Evolutionary conservation across 2,113 vertebrate genomes (phyloP).

Genomic region (Dunckerocampus dactyliophorus): DNA sequence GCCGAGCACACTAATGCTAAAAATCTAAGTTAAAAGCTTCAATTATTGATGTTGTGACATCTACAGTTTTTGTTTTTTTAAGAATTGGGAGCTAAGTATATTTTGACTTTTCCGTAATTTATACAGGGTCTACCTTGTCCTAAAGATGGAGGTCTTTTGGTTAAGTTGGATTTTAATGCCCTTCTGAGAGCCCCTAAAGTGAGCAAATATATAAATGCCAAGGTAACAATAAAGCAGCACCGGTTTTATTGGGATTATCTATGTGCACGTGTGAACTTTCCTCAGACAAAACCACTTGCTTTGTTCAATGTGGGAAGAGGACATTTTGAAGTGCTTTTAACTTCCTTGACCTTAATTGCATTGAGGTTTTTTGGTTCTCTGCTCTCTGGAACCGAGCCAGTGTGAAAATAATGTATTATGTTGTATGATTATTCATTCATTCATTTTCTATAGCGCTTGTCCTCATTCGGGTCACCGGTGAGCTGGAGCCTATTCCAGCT

Average conservation of each 20-base stretch:
- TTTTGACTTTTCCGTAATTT: too few species aligned
- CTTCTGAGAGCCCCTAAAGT: neutral
- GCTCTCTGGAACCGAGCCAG: slow-evolving; percentile 20
- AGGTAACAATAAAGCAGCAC: slow-evolving; percentile 32
- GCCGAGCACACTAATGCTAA: too few species aligned
- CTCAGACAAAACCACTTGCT: slow-evolving; percentile 19
- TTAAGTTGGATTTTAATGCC: neutral
- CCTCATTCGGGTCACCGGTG: too few species aligned
- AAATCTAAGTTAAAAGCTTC: too few species aligned
- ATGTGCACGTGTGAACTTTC: slow-evolving; percentile 1
- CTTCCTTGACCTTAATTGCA: slow-evolving; percentile 41
- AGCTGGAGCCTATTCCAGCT: too few species aligned
- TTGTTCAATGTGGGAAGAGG: slow-evolving; percentile 15
- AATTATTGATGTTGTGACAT: too few species aligned
- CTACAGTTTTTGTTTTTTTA: too few species aligned
- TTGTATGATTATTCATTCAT: too few species aligned
- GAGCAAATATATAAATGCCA: slow-evolving; percentile 40
- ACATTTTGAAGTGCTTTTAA: slow-evolving; percentile 25
- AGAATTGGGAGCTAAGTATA: too few species aligned
- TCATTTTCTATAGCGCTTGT: too few species aligned
- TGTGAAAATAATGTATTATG: slow-evolving; percentile 1
- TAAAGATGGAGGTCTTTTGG: neutral
- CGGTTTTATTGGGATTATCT: slow-evolving; percentile 11
- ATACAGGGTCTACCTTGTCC: too few species aligned
- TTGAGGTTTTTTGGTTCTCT: slow-evolving; percentile 13